Base-by-base conservation (phyloP, 2,797 vertebrate species). In the Sciurus vulgaris region DNA sequence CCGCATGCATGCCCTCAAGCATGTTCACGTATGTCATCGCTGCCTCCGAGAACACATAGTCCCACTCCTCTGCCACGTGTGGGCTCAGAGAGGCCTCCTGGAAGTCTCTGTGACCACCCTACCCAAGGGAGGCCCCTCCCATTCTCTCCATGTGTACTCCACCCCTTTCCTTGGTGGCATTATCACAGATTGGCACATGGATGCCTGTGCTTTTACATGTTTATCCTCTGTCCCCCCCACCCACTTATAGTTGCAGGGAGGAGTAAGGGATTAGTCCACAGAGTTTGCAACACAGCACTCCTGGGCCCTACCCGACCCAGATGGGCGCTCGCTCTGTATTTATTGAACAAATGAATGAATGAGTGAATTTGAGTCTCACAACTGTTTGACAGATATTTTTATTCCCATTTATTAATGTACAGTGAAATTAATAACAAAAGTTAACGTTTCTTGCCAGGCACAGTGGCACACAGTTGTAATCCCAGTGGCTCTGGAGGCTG, bases 331-430 rank as follows among this genome's bases (percentile, higher is more conserved):
- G 6, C 20, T 44, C 26, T 9, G 0, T 47, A 41, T 54, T 5
- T 74, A 13, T 38, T 83, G 35, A 54, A 56, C 1, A 30, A 89
- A 51, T 1, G 38, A 69, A 84, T 38, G n/a, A 79, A 56, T 70
- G 38, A 89, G 44, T 78, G 12, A 14, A 44, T 65, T 54, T 67
- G 54, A 92, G 28, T 74, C 26, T 94, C 74, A 30, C 12, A 59
- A 38, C 3, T 10, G 5, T 35, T 7, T 44, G 69, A 76, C 22
- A 67, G 4, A 7, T 35, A 30, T 41, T 76, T 96, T 67, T 47
- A 65, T 90, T 72, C 33, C n/a, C 28, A 13, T 70, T 78, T 88
- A 78, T 77, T 86, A 84, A 54, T 86, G n/a, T 65, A 38, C 22
- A 22, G 17, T n/a, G 13, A 38, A 76, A 79, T 41, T 44, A 33